Evolutionary conservation across 2,888 invertebrate genomes (phyloP).

Genomic region (Eupelmus urozonus): DNA sequence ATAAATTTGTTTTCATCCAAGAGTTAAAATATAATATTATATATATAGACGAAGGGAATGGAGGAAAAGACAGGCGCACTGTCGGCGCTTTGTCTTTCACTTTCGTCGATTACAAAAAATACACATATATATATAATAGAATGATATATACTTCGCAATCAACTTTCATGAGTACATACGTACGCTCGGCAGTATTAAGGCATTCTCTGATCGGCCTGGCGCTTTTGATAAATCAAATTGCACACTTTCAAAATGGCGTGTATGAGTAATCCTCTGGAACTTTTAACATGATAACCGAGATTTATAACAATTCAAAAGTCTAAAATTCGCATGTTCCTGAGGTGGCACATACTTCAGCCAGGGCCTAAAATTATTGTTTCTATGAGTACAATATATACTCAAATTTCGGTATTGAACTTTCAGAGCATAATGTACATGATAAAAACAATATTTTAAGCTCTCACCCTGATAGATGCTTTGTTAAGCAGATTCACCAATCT

Average conservation of each 20-base stretch:
- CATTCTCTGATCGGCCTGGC: conserved; percentile 20
- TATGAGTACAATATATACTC: too few relatives aligned
- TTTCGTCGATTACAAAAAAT: conserved; percentile 32
- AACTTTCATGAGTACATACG: conserved; percentile 31
- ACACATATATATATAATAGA: conserved; percentile 4
- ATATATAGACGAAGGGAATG: conserved; percentile 8
- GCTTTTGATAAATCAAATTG: conserved; percentile 46
- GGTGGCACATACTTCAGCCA: too few relatives aligned
- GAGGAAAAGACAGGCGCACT: conserved; percentile 35
- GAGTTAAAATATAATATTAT: conserved; percentile 45
- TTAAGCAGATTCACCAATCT: too few relatives aligned
- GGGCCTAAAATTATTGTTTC: too few relatives aligned
- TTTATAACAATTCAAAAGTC: too few relatives aligned
- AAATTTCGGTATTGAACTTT: too few relatives aligned
- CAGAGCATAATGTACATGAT: too few relatives aligned
- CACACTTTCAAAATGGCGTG: conserved; percentile 42
- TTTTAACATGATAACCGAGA: too few relatives aligned
- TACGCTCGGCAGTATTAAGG: conserved; percentile 52
- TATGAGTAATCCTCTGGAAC: too few relatives aligned
- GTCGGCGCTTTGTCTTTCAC: conserved; percentile 31
- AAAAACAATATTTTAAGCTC: too few relatives aligned
- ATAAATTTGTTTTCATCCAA: conserved; percentile 43
- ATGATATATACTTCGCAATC: conserved; percentile 33
- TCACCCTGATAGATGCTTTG: too few relatives aligned
- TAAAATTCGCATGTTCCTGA: too few relatives aligned